Conservation (phyloP, 2,797 vertebrate genomes). For the Fistularia commersonii region DNA sequence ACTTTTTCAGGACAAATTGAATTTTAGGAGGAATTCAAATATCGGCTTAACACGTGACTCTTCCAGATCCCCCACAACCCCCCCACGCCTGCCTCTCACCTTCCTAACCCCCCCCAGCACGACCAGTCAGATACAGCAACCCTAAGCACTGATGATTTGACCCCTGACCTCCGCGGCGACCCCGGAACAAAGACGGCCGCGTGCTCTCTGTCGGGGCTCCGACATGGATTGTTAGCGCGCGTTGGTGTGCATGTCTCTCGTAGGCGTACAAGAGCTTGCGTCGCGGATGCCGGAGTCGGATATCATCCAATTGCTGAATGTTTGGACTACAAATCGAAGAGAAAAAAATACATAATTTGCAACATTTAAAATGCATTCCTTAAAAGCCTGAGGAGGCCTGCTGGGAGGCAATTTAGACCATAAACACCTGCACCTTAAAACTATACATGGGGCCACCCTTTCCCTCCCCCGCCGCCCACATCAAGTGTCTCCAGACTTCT, state of each 20-base stretch:
- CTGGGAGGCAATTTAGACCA: constrained; percentile 45
- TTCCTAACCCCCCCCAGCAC: constrained; percentile 18
- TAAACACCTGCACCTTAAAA: no score
- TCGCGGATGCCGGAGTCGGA: no score
- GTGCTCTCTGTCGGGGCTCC: constrained; percentile 9
- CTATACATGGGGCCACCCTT: no score
- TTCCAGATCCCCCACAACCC: not conserved
- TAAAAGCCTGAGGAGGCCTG: constrained; percentile 8
- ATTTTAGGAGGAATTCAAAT: not conserved
- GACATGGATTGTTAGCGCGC: not conserved
- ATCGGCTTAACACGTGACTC: constrained; percentile 8
- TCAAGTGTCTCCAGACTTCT: constrained; percentile 32
- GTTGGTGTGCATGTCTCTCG: not conserved
- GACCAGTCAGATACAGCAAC: constrained; percentile 31
- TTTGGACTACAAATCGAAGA: not conserved
- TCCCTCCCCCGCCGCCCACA: constrained; percentile 29
- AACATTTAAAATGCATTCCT: constrained; percentile 8
- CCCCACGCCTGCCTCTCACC: constrained; percentile 43
- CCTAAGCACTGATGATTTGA: constrained; percentile 37
- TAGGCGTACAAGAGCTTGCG: no score
- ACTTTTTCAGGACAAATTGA: no score
- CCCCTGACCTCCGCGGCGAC: constrained; percentile 21
- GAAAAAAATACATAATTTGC: constrained; percentile 2
- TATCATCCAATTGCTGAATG: no score
- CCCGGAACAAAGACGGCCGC: constrained; percentile 41